These are phyloP conservation scores for Brachystomella parvula DNA, from an alignment of 1,140 invertebrate genomes.

Conservation along the genomic window DNA sequence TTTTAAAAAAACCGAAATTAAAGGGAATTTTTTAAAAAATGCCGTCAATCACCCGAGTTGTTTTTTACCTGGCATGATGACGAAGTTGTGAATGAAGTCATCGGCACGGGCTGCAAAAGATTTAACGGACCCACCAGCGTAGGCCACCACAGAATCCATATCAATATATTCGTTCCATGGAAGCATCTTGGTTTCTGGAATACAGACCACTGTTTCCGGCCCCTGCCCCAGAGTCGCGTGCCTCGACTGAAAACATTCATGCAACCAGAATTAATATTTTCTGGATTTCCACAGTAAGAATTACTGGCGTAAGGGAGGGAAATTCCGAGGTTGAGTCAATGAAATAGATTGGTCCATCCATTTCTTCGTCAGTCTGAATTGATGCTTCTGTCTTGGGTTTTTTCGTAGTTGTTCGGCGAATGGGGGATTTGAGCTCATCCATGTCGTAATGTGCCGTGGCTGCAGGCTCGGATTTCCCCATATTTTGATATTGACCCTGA, in stretches of 20 bases:
- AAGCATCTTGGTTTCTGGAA: background rate
- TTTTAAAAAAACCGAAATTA: background rate
- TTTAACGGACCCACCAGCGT: conserved; percentile 12
- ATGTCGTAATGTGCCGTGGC: background rate
- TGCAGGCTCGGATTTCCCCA: too few relatives aligned
- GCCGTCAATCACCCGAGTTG: background rate
- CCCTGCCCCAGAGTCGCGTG: background rate
- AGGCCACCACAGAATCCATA: background rate
- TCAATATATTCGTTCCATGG: background rate
- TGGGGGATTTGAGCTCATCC: background rate
- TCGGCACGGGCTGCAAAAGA: background rate
- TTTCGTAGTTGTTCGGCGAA: background rate
- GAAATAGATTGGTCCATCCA: background rate
- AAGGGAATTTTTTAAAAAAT: too few relatives aligned
- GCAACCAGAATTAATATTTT: background rate
- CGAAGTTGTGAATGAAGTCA: background rate
- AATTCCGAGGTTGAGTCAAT: background rate
- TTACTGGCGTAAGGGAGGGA: background rate
- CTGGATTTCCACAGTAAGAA: background rate
- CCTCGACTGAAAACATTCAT: background rate
- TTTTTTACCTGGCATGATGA: conserved; percentile 2
- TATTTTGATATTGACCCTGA: background rate
- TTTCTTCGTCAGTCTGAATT: background rate
- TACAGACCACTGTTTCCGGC: background rate
- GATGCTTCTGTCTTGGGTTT: background rate